phyloP scores from a whole-genome alignment of 1,140 invertebrate genomes.

The Philopotamus ludificatus region DNA sequence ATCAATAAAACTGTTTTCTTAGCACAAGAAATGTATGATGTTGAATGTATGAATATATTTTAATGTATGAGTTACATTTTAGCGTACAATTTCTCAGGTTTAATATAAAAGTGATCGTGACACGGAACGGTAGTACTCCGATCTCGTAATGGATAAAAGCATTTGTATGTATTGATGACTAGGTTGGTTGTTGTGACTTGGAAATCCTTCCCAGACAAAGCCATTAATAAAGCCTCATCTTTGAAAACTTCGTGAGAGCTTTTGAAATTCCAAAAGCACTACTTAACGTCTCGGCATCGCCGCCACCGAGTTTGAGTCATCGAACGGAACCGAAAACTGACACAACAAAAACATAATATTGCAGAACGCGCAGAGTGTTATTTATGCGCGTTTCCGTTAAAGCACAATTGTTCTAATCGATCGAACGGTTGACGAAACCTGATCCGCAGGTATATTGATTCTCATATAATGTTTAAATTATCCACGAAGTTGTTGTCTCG shows the following conservation, averaged over 20 bases:
- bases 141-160: slow-evolving; percentile 2
- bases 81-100: too few species aligned
- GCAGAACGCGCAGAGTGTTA: neutral
- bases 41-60: too few species aligned
- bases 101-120: neutral
- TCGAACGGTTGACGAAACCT: slow-evolving; percentile 2
- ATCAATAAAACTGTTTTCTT: too few species aligned
- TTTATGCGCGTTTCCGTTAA: neutral
- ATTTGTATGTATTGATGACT: slow-evolving; percentile 5
- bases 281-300: too few species aligned
- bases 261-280: slow-evolving; percentile 23
- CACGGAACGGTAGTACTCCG: slow-evolving; percentile 6
- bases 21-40: too few species aligned
- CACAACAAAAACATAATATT: neutral
- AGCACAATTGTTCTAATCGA: neutral
- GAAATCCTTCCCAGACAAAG: slow-evolving; percentile 21
- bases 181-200: slow-evolving; percentile 8
- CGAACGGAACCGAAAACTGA: neutral
- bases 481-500: slow-evolving; percentile 22
- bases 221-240: slow-evolving; percentile 31
- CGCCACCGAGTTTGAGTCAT: neutral
- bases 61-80: too few species aligned
- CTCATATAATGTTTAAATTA: slow-evolving; percentile 31
- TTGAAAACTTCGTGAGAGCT: slow-evolving; percentile 26
- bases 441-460: slow-evolving; percentile 26